Base-by-base conservation (phyloP, 1,140 invertebrate genomes). In the Atta texana region DNA sequence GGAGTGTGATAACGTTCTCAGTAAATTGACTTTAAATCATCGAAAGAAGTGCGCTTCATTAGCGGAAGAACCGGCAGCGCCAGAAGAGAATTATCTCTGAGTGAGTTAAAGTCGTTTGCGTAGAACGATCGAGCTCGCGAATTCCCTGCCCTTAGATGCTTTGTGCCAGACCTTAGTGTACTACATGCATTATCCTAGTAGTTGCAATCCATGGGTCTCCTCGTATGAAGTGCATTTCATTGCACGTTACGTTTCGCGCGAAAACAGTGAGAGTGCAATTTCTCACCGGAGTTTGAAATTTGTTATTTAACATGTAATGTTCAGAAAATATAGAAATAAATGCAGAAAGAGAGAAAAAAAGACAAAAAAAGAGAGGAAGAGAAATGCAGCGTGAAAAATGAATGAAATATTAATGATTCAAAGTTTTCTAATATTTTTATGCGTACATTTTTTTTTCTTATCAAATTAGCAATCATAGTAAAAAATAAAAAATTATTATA, bases 11-110 rank as follows among this genome's bases (percentile, higher is more conserved):
- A 82, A 82, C 68, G 80, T 24, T 82, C 55, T 74, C 68, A 49
- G 80, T 59, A 82, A 82, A 82, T 82, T 82, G 80, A 82, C 80
- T 82, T 72, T 82, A 82, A 82, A 82, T 82, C 80, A 82, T 82
- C 68, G 80, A 82, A 82, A 82, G 80, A 82, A 82, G 68, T 55
- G 68, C 68, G 80, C 68, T 82, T 82, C 80, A 82, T 82, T 82
- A 82, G 69, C 80, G 80, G 68, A 82, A 61, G 80, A 74, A 82
- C 80, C 68, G 55, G 34, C 68, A 74, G 39, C 68, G 53, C 18
- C 21, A 39, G 80, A 74, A 74, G 80, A 82, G 80, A 82, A 82
- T 82, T 82, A 82, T 82, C 80, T 59, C 55, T 44, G 80, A 82
- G 80, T 82, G 66, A 66, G 66, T 82, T 82, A 74, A 82, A 82